Conservation (phyloP, 1,140 invertebrate genomes). For the Calosoma granatense region DNA sequence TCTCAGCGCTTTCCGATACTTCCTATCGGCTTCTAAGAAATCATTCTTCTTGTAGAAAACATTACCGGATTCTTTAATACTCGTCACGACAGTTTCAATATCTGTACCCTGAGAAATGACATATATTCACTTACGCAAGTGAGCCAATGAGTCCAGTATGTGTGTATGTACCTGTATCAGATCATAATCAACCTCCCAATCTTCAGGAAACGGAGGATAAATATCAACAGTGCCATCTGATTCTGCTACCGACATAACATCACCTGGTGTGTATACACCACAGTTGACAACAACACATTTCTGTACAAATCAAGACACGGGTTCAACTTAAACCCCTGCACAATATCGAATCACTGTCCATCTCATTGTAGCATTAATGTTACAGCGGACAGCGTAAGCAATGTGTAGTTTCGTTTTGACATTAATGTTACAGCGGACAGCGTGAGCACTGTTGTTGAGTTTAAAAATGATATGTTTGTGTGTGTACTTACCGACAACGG, state of each 20-base stretch:
- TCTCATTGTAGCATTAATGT: too few species aligned
- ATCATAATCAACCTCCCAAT: constrained; percentile 42
- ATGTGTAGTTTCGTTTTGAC: too few species aligned
- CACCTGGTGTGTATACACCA: constrained; percentile 52
- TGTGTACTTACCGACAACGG: constrained; percentile 45
- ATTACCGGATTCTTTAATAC: constrained; percentile 65
- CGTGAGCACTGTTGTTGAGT: too few species aligned
- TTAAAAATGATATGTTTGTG: too few species aligned
- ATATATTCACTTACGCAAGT: background rate
- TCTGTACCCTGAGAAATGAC: constrained; percentile 1
- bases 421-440: too few species aligned
- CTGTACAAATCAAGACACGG: constrained; percentile 33
- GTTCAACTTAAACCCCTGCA: constrained; percentile 9
- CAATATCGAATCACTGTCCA: too few species aligned
- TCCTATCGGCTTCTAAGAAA: constrained; percentile 49
- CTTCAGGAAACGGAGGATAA: constrained; percentile 64
- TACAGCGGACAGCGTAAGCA: too few species aligned
- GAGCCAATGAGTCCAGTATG: background rate
- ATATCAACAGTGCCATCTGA: constrained; percentile 57
- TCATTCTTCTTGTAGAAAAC: constrained; percentile 49
- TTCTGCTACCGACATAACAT: constrained; percentile 56
- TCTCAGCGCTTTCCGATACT: constrained; percentile 64
- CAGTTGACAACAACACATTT: constrained; percentile 57
- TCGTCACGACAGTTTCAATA: constrained; percentile 34
- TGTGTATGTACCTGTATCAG: constrained; percentile 14